Conservation (phyloP, 2,113 vertebrate genomes). For the Anas platyrhynchos region DNA sequence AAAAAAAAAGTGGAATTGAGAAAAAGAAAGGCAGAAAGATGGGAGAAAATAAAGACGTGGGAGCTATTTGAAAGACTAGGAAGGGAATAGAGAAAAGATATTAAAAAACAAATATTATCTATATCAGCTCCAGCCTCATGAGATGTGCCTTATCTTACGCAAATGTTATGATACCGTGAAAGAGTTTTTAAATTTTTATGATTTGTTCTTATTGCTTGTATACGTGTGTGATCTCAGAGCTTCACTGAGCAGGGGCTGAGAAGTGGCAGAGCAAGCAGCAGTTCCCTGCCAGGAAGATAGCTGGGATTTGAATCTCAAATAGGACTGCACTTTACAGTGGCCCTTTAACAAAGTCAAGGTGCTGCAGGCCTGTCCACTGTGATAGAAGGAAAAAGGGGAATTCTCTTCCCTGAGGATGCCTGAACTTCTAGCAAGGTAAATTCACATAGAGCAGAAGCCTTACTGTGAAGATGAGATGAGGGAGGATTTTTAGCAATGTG, state of each 20-base stretch:
- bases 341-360: not conserved
- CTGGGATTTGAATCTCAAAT: not conserved
- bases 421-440: constrained; percentile 36
- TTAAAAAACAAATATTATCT: not conserved
- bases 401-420: not conserved
- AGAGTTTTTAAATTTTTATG: not conserved
- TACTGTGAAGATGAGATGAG: constrained; percentile 25
- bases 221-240: not conserved
- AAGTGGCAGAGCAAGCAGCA: not conserved
- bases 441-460: not conserved
- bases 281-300: not conserved
- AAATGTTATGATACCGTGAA: not conserved
- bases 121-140: not conserved
- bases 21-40: not conserved
- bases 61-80: not conserved
- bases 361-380: not conserved
- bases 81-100: not conserved
- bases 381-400: not conserved
- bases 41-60: not conserved
- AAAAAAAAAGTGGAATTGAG: not conserved
- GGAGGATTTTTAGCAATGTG: constrained; percentile 29
- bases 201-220: not conserved
- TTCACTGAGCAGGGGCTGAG: not conserved
- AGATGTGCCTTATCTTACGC: not conserved
- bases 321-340: not conserved